Conservation (phyloP, 2,888 invertebrate genomes). For the Parnassius mnemosyne region DNA sequence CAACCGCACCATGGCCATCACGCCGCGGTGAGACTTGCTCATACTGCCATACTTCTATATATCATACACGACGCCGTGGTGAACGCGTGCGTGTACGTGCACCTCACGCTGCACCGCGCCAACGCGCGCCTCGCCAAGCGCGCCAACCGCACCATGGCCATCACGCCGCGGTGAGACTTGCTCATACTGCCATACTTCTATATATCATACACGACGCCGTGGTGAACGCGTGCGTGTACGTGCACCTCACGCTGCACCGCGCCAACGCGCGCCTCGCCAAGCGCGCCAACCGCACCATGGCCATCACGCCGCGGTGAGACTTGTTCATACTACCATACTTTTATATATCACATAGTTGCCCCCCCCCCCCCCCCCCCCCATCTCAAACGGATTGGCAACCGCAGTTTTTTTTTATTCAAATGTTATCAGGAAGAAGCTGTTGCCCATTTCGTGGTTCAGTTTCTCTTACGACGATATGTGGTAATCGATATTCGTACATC, state of each 20-base stretch:
- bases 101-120: constrained; percentile 97
- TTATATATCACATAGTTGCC: no score
- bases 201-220: constrained; percentile 88
- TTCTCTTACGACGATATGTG: no score
- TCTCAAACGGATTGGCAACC: no score
- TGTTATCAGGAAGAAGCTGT: no score
- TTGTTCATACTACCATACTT: no score
- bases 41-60: no score
- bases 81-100: constrained; percentile 98
- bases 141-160: constrained; percentile 97
- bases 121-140: constrained; percentile 94
- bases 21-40: constrained; percentile 84
- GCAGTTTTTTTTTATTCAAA: no score
- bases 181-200: no score
- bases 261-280: constrained; percentile 95
- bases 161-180: constrained; percentile 89
- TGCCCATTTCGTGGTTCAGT: no score
- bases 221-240: constrained; percentile 99
- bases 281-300: constrained; percentile 96
- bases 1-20: constrained; percentile 97
- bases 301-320: constrained; percentile 93
- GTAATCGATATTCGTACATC: no score
- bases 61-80: constrained; percentile 93
- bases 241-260: constrained; percentile 97
- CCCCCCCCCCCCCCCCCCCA: no score